phyloP scores from a whole-genome alignment of 2,888 invertebrate species.

The Ophion slaviceki region DNA sequence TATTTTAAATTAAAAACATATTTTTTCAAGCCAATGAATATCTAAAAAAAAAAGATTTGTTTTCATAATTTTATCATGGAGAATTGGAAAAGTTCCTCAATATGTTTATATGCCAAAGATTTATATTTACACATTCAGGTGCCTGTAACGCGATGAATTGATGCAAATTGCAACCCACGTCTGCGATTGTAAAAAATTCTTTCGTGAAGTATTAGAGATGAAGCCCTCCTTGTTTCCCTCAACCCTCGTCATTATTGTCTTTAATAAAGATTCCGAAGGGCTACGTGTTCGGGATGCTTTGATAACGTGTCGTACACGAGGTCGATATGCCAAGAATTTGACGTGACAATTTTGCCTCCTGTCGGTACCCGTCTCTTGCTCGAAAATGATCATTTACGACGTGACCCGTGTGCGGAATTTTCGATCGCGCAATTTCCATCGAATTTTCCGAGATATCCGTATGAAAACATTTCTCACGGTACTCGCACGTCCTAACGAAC shows the following conservation, averaged over 20 bases:
- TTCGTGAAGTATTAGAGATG: conserved; percentile 3
- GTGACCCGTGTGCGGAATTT: conserved; percentile 1
- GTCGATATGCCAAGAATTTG: conserved; percentile 53
- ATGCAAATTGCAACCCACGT: conserved; percentile 22
- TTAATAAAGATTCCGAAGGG: conserved; percentile 55
- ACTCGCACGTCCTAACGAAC: too few species aligned
- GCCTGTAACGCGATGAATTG: neutral
- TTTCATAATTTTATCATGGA: too few species aligned
- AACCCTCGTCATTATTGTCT: neutral
- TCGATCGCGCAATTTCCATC: neutral
- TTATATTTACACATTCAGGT: neutral
- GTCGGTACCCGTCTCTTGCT: neutral
- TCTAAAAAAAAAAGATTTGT: too few species aligned
- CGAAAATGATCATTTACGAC: neutral
- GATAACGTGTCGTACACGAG: conserved; percentile 53
- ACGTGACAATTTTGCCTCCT: conserved; percentile 24
- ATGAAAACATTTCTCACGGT: neutral
- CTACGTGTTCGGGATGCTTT: conserved; percentile 38
- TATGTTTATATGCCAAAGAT: too few species aligned
- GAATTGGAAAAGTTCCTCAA: too few species aligned
- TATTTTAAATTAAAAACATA: too few species aligned
- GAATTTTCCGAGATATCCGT: neutral
- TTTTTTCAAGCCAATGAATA: too few species aligned
- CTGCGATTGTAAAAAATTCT: conserved; percentile 12
- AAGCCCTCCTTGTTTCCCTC: neutral